These are phyloP conservation scores for Linepithema humile DNA, from an alignment of 1,140 invertebrate genomes.

Conservation along the genomic window DNA sequence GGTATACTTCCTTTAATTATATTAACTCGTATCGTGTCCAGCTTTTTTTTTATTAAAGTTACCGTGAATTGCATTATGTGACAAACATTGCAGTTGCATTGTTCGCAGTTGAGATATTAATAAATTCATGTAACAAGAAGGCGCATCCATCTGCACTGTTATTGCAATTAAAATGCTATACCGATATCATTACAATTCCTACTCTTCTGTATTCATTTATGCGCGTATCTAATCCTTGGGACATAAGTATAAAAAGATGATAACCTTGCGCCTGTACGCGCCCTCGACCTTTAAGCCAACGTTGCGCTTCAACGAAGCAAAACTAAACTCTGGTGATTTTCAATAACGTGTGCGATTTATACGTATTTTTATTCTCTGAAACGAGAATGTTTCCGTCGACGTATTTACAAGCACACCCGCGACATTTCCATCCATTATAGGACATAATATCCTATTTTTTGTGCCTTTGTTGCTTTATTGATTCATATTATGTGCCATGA, in stretches of 20 bases:
- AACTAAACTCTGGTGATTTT: background rate
- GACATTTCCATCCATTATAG: background rate
- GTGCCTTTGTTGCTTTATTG: background rate
- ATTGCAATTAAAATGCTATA: constrained; percentile 15
- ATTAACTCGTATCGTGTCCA: background rate
- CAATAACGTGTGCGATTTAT: constrained; percentile 41
- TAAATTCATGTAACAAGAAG: background rate
- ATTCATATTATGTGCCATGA: background rate
- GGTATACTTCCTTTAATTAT: background rate
- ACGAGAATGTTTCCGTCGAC: background rate
- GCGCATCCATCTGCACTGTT: background rate
- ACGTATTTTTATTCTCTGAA: constrained; percentile 40
- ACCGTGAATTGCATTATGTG: background rate
- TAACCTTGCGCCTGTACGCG: background rate
- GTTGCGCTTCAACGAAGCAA: background rate
- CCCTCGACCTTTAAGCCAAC: constrained; percentile 28
- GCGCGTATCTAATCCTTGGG: constrained; percentile 22
- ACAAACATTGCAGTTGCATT: background rate
- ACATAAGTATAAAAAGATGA: constrained; percentile 33
- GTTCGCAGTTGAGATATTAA: background rate
- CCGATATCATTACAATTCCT: background rate
- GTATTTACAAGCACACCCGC: background rate
- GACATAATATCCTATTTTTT: background rate
- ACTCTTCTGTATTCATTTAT: background rate
- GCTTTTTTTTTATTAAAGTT: constrained; percentile 17